These are phyloP conservation scores for Drosophila ogumai DNA, from an alignment of 1,140 invertebrate genomes.

Conservation along the genomic window DNA sequence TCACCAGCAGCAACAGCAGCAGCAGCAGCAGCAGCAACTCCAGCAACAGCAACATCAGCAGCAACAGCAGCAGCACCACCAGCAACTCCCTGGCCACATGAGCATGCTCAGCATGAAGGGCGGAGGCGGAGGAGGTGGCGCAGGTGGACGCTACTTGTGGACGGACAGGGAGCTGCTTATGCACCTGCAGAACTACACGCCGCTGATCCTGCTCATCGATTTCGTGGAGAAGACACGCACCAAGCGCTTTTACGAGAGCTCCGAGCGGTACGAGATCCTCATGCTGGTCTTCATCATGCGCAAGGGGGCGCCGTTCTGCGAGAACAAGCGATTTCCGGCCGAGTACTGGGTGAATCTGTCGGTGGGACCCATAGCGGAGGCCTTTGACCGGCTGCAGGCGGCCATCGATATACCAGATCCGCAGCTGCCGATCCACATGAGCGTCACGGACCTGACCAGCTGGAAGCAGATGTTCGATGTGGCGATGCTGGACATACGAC, in stretches of 20 bases:
- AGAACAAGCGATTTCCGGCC: slow-evolving; percentile 77
- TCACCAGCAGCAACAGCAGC: slow-evolving; percentile 7
- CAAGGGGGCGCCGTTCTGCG: slow-evolving; percentile 79
- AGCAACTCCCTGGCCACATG: slow-evolving; percentile 61
- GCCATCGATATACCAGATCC: slow-evolving; percentile 82
- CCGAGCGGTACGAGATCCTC: slow-evolving; percentile 78
- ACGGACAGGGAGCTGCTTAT: slow-evolving; percentile 76
- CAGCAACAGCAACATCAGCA: slow-evolving; percentile 24
- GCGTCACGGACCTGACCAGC: slow-evolving; percentile 76
- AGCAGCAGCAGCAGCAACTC: slow-evolving; percentile 1
- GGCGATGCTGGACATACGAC: slow-evolving; percentile 76
- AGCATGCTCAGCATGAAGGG: slow-evolving; percentile 62
- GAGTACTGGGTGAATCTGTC: slow-evolving; percentile 82
- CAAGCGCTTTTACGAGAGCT: slow-evolving; percentile 79
- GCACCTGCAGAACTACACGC: slow-evolving; percentile 81
- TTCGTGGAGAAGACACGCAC: slow-evolving; percentile 81
- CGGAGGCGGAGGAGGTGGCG: slow-evolving; percentile 10
- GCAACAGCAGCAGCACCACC: slow-evolving; percentile 45
- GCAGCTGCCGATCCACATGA: slow-evolving; percentile 79
- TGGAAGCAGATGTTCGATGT: slow-evolving; percentile 83
- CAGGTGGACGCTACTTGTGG: slow-evolving; percentile 62
- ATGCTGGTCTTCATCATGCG: slow-evolving; percentile 83
- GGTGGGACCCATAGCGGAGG: slow-evolving; percentile 78
- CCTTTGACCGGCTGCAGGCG: slow-evolving; percentile 74
- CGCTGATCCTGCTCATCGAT: slow-evolving; percentile 73